phyloP scores from a whole-genome alignment of 64 coral and sea anemone genomes.

The Actinia equina region DNA sequence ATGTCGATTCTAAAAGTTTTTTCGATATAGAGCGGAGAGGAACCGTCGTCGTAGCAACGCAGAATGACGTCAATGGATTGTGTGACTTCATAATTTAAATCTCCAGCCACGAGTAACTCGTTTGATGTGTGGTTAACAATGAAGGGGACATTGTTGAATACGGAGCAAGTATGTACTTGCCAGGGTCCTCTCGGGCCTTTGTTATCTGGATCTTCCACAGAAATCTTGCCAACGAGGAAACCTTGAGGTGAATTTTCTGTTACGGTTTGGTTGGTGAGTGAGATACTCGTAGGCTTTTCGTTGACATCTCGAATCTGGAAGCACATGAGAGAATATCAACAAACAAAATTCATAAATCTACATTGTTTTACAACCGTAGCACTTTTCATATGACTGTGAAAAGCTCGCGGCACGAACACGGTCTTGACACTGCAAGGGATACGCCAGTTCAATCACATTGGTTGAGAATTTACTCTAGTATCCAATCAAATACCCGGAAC shows the following conservation, averaged over 20 bases:
- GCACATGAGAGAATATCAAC: neutral
- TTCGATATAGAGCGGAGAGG: conserved; percentile 22
- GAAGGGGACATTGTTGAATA: conserved; percentile 48
- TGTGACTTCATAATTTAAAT: conserved; percentile 47
- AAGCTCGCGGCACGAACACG: no score
- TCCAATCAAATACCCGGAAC: no score
- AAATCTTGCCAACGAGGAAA: conserved; percentile 39
- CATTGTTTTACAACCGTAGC: neutral
- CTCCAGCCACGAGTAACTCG: conserved; percentile 26
- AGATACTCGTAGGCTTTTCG: conserved; percentile 50
- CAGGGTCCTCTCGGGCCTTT: conserved; percentile 50
- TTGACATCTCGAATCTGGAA: conserved; percentile 38
- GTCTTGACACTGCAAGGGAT: no score
- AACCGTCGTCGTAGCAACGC: conserved; percentile 46
- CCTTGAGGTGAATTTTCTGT: conserved; percentile 49
- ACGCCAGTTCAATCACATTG: no score
- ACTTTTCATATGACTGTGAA: no score
- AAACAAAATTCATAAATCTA: neutral
- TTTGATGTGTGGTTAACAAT: conserved; percentile 29
- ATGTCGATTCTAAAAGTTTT: conserved; percentile 38
- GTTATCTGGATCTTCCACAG: conserved; percentile 50
- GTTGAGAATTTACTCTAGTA: no score
- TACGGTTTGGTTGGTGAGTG: conserved; percentile 16
- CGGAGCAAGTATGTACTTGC: conserved; percentile 37
- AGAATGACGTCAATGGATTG: conserved; percentile 24